phyloP scores from a whole-genome alignment of 2,113 vertebrate genomes.

The Oreochromis tanganicae region DNA sequence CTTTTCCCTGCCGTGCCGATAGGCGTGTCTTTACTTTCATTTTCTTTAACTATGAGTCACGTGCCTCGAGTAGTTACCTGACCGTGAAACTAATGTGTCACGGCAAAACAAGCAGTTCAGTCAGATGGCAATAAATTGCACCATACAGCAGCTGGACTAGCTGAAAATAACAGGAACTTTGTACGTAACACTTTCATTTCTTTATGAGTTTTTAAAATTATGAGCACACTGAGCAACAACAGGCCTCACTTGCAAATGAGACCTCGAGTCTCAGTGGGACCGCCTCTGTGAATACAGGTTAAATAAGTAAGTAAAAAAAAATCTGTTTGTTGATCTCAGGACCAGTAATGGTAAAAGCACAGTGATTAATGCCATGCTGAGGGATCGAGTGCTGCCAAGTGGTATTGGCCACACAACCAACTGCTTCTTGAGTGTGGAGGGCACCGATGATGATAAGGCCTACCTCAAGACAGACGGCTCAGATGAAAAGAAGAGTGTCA shows the following conservation, averaged over 20 bases:
- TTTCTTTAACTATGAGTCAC: neutral
- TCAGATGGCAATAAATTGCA: neutral
- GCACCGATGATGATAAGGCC: slow-evolving; percentile 91
- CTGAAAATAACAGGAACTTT: neutral
- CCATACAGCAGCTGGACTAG: neutral
- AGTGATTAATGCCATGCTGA: slow-evolving; percentile 94
- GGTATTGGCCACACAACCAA: slow-evolving; percentile 99
- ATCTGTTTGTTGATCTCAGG: slow-evolving; percentile 59
- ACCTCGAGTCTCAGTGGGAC: neutral
- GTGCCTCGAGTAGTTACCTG: neutral
- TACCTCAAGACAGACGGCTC: slow-evolving; percentile 96
- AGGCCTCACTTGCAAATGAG: neutral
- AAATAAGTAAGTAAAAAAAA: neutral
- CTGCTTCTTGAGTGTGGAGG: slow-evolving; percentile 97
- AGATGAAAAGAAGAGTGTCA: slow-evolving; percentile 93
- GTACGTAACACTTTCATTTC: neutral
- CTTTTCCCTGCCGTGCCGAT: neutral
- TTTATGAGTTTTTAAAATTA: neutral
- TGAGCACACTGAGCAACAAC: neutral
- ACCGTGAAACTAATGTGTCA: neutral
- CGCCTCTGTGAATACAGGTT: neutral
- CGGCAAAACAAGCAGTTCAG: neutral
- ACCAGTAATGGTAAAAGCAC: slow-evolving; percentile 98
- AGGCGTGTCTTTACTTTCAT: neutral
- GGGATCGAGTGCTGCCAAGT: slow-evolving; percentile 93